A percentile compares a stretch with the other conserved stretches of the same genome.
These are phyloP conservation scores for Intellagama lesueurii DNA, from an alignment of 2,797 vertebrate genomes.

Conservation along the genomic window DNA sequence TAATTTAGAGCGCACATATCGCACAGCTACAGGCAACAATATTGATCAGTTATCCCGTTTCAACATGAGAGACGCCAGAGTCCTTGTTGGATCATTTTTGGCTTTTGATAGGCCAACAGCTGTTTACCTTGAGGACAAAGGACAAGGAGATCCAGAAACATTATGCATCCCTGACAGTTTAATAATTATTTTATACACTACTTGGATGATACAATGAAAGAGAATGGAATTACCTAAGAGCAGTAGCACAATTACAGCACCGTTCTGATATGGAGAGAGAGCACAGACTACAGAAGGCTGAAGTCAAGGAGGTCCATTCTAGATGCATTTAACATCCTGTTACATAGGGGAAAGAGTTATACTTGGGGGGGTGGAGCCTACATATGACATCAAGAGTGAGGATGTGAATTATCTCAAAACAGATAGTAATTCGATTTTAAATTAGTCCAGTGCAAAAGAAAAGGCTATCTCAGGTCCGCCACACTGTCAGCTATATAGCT, in stretches of 20 bases:
- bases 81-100: conserved; percentile 53
- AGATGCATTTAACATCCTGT: not conserved
- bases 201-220: conserved; percentile 57
- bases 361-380: not conserved
- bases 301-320: conserved; percentile 43
- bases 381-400: not conserved
- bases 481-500: not conserved
- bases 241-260: conserved; percentile 44
- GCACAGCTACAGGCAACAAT: conserved; percentile 68
- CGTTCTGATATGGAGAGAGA: conserved; percentile 1
- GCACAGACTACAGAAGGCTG: conserved; percentile 39
- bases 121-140: conserved; percentile 74
- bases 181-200: conserved; percentile 69
- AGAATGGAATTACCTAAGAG: conserved; percentile 61
- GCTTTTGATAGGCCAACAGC: conserved; percentile 67
- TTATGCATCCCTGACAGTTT: conserved; percentile 58
- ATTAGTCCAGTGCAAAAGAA: not conserved
- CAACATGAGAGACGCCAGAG: conserved; percentile 46
- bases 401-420: not conserved
- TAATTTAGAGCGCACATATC: conserved; percentile 67
- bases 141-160: conserved; percentile 62
- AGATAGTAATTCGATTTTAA: not conserved
- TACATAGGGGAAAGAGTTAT: not conserved
- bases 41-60: conserved; percentile 72
- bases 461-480: not conserved